Percentiles rank a stretch among this genome's conserved stretches.
Evolutionary conservation across 1,140 invertebrate genomes (phyloP).

Genomic region (Drosophila parvula): DNA sequence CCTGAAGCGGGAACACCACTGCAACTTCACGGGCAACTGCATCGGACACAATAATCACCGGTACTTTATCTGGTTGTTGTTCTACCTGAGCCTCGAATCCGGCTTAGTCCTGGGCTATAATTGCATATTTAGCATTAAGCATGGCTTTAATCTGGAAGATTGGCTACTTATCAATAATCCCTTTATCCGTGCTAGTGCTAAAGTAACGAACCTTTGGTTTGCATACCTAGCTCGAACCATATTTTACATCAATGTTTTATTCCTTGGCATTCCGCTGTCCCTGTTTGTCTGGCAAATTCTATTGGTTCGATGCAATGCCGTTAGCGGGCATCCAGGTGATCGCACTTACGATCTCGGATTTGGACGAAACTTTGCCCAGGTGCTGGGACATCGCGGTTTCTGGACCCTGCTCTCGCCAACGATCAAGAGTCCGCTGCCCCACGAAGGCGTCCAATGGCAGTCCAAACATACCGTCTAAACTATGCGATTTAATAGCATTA

Average conservation of each 20-base stretch:
- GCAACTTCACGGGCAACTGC: conserved; percentile 94
- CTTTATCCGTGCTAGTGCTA: no score
- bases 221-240: background rate
- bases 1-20: conserved; percentile 97
- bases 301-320: conserved; percentile 21
- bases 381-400: conserved; percentile 91
- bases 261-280: background rate
- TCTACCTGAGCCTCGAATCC: conserved; percentile 90
- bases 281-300: conserved; percentile 18
- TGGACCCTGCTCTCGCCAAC: conserved; percentile 90
- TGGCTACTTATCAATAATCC: background rate
- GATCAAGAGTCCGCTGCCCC: conserved; percentile 89
- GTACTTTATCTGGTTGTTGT: conserved; percentile 92
- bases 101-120: conserved; percentile 88
- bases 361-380: conserved; percentile 88
- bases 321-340: conserved; percentile 4
- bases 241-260: conserved; percentile 26
- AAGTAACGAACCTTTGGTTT: no score
- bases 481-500: background rate
- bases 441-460: conserved; percentile 87
- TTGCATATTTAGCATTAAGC: conserved; percentile 85
- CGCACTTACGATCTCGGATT: conserved; percentile 89
- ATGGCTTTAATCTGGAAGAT: background rate
- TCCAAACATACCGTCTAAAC: conserved; percentile 7
- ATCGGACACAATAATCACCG: conserved; percentile 95